Evolutionary conservation across 1,140 invertebrate genomes (phyloP).

Genomic region (Philopotamus ludificatus): DNA sequence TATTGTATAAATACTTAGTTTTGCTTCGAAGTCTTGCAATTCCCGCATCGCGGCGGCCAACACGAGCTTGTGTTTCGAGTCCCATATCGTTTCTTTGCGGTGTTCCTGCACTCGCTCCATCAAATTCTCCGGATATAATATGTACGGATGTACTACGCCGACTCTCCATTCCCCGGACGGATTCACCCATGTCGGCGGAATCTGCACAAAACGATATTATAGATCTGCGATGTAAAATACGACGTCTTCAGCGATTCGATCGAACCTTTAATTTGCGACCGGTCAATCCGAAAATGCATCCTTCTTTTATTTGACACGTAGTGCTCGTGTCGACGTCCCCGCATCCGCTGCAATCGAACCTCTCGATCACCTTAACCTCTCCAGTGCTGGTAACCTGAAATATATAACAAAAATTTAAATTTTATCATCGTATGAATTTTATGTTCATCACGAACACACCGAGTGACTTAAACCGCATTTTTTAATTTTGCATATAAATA

Average conservation of each 20-base stretch:
- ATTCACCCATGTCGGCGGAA: slow-evolving; percentile 82
- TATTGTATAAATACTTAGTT: slow-evolving; percentile 48
- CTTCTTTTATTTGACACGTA: slow-evolving; percentile 58
- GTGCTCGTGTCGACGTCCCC: slow-evolving; percentile 70
- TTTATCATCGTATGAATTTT: too few relatives aligned
- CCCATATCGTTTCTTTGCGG: slow-evolving; percentile 82
- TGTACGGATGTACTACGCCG: slow-evolving; percentile 83
- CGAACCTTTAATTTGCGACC: slow-evolving; percentile 84
- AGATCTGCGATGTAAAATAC: neutral
- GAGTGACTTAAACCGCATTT: too few relatives aligned
- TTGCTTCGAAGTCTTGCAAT: slow-evolving; percentile 71
- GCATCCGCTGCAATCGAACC: slow-evolving; percentile 92
- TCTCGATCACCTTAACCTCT: slow-evolving; percentile 89
- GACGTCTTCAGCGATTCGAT: slow-evolving; percentile 9
- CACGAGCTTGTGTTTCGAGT: slow-evolving; percentile 74
- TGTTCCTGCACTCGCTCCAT: slow-evolving; percentile 82
- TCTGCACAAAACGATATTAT: slow-evolving; percentile 55
- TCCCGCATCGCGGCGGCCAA: slow-evolving; percentile 74
- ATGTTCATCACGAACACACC: too few relatives aligned
- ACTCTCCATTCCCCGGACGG: slow-evolving; percentile 79
- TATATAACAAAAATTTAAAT: too few relatives aligned
- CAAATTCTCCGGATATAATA: slow-evolving; percentile 82
- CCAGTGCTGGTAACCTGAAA: slow-evolving; percentile 82
- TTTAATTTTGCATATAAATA: too few relatives aligned
- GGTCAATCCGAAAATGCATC: slow-evolving; percentile 79